These are phyloP conservation scores for Musca vetustissima DNA, from an alignment of 1,140 invertebrate genomes.

Conservation along the genomic window DNA sequence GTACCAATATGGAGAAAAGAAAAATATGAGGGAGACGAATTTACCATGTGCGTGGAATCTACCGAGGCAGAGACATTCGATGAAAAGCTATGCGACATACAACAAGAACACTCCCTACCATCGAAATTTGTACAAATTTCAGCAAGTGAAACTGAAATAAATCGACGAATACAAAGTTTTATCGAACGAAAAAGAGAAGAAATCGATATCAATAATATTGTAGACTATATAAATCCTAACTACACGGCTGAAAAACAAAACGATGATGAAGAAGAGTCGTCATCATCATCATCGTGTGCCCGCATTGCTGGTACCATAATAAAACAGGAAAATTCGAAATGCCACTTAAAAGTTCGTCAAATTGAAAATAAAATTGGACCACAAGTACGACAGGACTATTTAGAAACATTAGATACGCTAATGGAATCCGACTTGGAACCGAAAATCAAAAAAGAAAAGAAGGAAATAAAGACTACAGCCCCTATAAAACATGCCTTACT, in stretches of 20 bases:
- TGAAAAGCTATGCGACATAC: background rate
- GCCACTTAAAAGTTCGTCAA: slow-evolving; percentile 68
- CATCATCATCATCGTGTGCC: slow-evolving; percentile 61
- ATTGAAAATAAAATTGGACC: background rate
- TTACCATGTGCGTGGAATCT: slow-evolving; percentile 57
- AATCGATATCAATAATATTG: slow-evolving; percentile 66
- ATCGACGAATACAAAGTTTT: slow-evolving; percentile 63
- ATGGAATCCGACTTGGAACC: no score
- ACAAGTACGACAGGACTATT: no score
- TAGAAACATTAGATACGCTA: no score
- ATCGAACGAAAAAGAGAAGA: slow-evolving; percentile 65
- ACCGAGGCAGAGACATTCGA: background rate
- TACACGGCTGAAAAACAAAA: slow-evolving; percentile 33
- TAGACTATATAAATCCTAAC: slow-evolving; percentile 62
- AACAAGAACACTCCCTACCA: slow-evolving; percentile 43
- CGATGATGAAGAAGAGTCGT: no score
- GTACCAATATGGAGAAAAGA: slow-evolving; percentile 99
- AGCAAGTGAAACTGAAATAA: slow-evolving; percentile 59
- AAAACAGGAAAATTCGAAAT: slow-evolving; percentile 66
- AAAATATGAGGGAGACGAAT: slow-evolving; percentile 69
- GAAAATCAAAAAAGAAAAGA: no score
- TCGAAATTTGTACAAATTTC: slow-evolving; percentile 62
- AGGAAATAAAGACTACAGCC: no score
- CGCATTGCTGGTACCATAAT: slow-evolving; percentile 67
- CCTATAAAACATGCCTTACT: no score